These are phyloP conservation scores for Melanostoma scalare DNA, from an alignment of 2,888 invertebrate species.

Conservation along the genomic window DNA sequence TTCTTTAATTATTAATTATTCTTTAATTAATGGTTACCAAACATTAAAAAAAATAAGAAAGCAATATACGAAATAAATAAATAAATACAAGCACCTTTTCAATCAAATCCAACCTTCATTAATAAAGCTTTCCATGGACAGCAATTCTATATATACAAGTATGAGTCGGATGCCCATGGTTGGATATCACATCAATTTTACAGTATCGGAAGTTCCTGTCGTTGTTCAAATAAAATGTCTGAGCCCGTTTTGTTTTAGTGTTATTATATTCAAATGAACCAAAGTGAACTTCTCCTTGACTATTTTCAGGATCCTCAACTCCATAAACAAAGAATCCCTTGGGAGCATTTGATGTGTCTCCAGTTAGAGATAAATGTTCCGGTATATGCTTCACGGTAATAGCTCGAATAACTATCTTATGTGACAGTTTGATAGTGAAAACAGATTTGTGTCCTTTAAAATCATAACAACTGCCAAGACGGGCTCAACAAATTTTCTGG, in stretches of 20 bases:
- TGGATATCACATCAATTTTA: conserved; percentile 87
- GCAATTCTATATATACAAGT: conserved; percentile 88
- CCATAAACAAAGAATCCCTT: conserved; percentile 85
- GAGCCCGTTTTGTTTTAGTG: conserved; percentile 83
- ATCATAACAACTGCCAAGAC: conserved; percentile 94
- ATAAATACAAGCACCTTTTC: neutral
- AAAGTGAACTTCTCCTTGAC: conserved; percentile 83
- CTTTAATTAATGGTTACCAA: too few relatives aligned
- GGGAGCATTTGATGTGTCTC: conserved; percentile 87
- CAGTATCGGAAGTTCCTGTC: conserved; percentile 84
- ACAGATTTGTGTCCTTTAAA: conserved; percentile 89
- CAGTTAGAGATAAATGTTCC: conserved; percentile 87
- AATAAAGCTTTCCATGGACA: conserved; percentile 44
- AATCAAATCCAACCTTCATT: neutral
- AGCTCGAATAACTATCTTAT: conserved; percentile 84
- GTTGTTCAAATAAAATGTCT: conserved; percentile 84
- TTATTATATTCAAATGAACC: conserved; percentile 85
- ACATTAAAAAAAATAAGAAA: neutral
- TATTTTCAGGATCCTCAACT: conserved; percentile 80
- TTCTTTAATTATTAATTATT: too few relatives aligned
- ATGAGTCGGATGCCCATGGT: conserved; percentile 89
- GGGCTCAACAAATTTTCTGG: conserved; percentile 79
- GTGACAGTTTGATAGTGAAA: conserved; percentile 88
- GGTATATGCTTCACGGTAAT: conserved; percentile 92
- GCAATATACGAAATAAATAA: neutral